Conservation (phyloP, 2,113 vertebrate genomes). For the Cnemophilus loriae region DNA sequence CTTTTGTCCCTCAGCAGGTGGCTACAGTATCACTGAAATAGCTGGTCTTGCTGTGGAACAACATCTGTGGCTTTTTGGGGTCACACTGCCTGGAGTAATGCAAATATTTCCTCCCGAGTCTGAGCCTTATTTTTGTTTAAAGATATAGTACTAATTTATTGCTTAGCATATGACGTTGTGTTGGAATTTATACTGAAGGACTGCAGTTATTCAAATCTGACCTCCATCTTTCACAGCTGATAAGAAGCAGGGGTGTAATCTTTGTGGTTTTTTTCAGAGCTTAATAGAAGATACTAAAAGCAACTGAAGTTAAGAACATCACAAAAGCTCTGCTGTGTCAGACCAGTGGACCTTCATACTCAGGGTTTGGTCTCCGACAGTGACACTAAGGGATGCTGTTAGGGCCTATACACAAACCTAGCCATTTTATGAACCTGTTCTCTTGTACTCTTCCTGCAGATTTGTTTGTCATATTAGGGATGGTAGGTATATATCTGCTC, state of each 20-base stretch:
- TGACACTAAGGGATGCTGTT: neutral
- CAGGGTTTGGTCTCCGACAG: fast-evolving
- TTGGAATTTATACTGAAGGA: neutral
- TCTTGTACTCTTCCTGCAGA: neutral
- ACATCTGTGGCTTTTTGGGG: constrained; percentile 7
- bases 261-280: neutral
- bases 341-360: neutral
- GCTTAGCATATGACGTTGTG: neutral
- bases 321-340: neutral
- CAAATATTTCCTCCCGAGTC: neutral
- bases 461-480: neutral
- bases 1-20: constrained; percentile 45
- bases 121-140: neutral
- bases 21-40: constrained; percentile 30
- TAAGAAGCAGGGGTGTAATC: neutral
- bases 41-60: constrained; percentile 36
- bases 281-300: neutral
- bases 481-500: neutral
- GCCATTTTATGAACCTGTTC: neutral
- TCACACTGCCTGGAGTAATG: neutral
- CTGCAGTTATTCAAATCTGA: neutral
- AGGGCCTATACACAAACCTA: neutral
- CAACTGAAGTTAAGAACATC: neutral
- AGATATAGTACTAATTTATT: neutral
- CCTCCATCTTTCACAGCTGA: neutral